A percentile compares a stretch with the other conserved stretches of the same genome.
These are phyloP conservation scores for Acanthochromis polyacanthus DNA, from an alignment of 2,113 vertebrate genomes.

Conservation along the genomic window DNA sequence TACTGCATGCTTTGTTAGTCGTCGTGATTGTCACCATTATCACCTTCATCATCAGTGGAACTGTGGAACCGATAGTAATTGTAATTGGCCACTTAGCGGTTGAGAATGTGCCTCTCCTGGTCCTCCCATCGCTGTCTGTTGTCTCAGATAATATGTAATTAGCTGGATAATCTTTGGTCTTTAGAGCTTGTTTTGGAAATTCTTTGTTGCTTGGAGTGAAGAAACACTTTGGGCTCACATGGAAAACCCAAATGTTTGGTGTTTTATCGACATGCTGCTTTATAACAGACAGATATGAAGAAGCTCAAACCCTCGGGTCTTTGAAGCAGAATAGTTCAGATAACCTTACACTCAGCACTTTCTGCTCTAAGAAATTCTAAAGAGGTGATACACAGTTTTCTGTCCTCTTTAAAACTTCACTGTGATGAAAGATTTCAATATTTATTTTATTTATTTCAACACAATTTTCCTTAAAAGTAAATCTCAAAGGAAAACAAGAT, in stretches of 20 bases:
- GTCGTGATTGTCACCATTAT: slow-evolving; percentile 76
- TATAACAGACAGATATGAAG: slow-evolving; percentile 1
- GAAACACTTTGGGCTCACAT: neutral
- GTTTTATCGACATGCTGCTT: slow-evolving; percentile 1
- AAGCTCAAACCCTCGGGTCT: slow-evolving; percentile 9
- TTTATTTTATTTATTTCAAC: slow-evolving; percentile 37
- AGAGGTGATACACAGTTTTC: slow-evolving; percentile 6
- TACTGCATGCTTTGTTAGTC: slow-evolving; percentile 72
- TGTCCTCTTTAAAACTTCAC: slow-evolving; percentile 22
- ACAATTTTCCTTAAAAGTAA: slow-evolving; percentile 30
- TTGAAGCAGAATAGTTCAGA: slow-evolving; percentile 4
- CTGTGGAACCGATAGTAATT: slow-evolving; percentile 73
- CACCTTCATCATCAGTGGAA: slow-evolving; percentile 74
- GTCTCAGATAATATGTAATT: slow-evolving; percentile 74
- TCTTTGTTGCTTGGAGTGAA: slow-evolving; percentile 14
- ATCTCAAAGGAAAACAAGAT: slow-evolving; percentile 31
- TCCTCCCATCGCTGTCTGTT: slow-evolving; percentile 57
- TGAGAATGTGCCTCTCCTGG: slow-evolving; percentile 52
- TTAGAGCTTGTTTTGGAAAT: slow-evolving; percentile 57
- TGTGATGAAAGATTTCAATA: slow-evolving; percentile 19
- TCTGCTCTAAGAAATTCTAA: neutral
- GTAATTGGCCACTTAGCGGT: slow-evolving; percentile 73
- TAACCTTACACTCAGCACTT: neutral
- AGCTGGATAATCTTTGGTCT: slow-evolving; percentile 68
- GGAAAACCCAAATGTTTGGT: neutral